Percentiles rank a stretch among this genome's conserved stretches.
phyloP scores from a whole-genome alignment of 37 sponge, comb jelly and placozoan genomes.

The Sycon ciliatum region DNA sequence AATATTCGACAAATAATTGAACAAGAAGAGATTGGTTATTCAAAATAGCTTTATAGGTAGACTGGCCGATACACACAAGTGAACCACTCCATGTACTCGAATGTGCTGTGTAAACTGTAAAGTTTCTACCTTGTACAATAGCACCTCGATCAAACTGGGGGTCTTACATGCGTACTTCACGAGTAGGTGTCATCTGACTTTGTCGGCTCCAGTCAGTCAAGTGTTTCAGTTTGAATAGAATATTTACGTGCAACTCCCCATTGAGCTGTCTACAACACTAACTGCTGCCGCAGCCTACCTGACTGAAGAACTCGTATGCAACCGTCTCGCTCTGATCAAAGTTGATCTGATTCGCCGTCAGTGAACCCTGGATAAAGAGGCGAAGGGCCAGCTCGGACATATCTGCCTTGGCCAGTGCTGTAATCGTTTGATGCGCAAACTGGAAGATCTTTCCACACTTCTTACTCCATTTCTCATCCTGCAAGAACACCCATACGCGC shows the following conservation, averaged over 20 bases:
- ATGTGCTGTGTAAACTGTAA: background rate
- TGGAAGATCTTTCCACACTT: slow-evolving; percentile 91
- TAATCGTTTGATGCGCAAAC: slow-evolving; percentile 69
- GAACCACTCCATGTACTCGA: background rate
- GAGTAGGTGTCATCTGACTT: too few species aligned
- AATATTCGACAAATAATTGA: background rate
- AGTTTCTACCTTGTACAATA: background rate
- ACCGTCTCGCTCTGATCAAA: slow-evolving; percentile 54
- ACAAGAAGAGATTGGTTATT: background rate
- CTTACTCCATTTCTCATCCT: slow-evolving; percentile 89
- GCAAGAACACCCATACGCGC: background rate
- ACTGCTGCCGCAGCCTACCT: slow-evolving; percentile 30
- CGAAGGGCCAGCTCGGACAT: slow-evolving; percentile 63
- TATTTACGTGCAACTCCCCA: background rate
- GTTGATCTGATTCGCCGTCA: slow-evolving; percentile 70
- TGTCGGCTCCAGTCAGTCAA: too few species aligned
- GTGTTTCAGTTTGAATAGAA: too few species aligned
- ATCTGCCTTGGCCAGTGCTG: slow-evolving; percentile 61
- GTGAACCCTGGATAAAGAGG: slow-evolving; percentile 90
- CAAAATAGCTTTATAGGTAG: too few species aligned
- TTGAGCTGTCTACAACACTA: background rate
- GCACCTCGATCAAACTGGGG: too few species aligned
- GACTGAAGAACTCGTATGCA: slow-evolving; percentile 91
- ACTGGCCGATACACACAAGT: background rate
- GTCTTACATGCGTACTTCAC: too few species aligned